These are phyloP conservation scores for Xestoiulus laeticollis DNA, from an alignment of 2,888 invertebrate genomes.

Conservation along the genomic window DNA sequence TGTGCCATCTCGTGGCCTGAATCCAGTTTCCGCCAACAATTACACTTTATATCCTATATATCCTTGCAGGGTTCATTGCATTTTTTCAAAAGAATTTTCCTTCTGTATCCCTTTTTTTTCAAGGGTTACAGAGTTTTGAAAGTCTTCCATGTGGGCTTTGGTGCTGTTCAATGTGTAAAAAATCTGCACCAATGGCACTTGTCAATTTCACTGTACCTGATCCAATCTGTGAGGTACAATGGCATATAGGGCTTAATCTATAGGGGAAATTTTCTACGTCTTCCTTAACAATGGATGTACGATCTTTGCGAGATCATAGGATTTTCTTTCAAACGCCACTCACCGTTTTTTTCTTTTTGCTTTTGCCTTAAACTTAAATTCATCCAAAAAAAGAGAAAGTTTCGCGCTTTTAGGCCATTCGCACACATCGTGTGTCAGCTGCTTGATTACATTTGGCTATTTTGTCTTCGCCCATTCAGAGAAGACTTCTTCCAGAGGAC, in stretches of 20 bases:
- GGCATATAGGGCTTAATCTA: conserved; percentile 24
- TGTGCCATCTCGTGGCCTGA: neutral
- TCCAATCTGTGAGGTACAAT: conserved; percentile 44
- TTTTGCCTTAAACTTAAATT: conserved; percentile 40
- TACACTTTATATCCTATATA: conserved; percentile 46
- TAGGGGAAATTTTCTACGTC: conserved; percentile 47
- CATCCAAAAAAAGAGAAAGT: conserved; percentile 36
- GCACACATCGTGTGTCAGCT: conserved; percentile 27
- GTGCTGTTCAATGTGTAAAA: neutral
- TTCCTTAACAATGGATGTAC: conserved; percentile 40
- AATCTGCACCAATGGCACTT: conserved; percentile 38
- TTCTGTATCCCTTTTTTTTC: conserved; percentile 10
- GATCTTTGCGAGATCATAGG: conserved; percentile 43
- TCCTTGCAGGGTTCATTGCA: neutral
- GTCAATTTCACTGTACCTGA: conserved; percentile 45
- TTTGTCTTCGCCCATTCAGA: conserved; percentile 15
- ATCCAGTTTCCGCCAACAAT: conserved; percentile 36
- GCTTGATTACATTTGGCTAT: conserved; percentile 34
- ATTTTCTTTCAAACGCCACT: conserved; percentile 48
- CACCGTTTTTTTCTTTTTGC: neutral
- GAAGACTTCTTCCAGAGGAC: neutral
- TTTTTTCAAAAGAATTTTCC: neutral
- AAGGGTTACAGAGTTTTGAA: conserved; percentile 16
- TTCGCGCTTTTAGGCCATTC: conserved; percentile 36
- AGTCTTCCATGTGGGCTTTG: conserved; percentile 14